These are phyloP conservation scores for Actenoides lindsayi DNA, from an alignment of 2,113 vertebrate genomes.

Conservation along the genomic window DNA sequence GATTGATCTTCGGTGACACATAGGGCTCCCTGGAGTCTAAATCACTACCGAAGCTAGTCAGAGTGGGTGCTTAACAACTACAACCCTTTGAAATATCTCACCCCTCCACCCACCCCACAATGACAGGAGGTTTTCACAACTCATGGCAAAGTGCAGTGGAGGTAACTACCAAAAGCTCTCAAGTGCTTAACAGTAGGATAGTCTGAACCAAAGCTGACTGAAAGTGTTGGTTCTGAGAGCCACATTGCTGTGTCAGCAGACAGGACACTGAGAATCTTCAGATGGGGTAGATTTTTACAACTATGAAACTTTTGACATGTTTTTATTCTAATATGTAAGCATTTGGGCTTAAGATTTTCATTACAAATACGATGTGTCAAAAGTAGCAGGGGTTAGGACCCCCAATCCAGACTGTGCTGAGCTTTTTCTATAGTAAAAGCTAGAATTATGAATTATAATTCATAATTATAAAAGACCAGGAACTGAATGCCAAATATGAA, in stretches of 20 bases:
- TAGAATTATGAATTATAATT: neutral
- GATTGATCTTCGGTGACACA: neutral
- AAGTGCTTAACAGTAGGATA: neutral
- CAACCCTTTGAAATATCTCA: neutral
- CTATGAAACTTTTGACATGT: neutral
- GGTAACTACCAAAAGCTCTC: neutral
- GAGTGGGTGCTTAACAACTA: neutral
- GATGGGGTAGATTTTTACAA: neutral
- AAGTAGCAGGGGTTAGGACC: neutral
- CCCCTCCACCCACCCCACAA: rapidly evolving
- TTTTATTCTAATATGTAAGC: neutral
- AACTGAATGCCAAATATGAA: neutral
- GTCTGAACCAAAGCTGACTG: neutral
- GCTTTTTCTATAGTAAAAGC: neutral
- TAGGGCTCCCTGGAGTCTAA: neutral
- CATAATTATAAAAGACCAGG: neutral
- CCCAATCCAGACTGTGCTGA: neutral
- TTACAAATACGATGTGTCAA: neutral
- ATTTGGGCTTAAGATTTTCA: neutral
- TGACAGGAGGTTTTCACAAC: neutral
- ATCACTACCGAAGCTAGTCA: neutral
- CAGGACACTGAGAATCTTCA: neutral
- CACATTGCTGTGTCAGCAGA: neutral
- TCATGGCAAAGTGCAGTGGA: neutral
- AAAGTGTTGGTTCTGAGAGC: neutral